These are phyloP conservation scores for Sebastolobus alascanus DNA, from an alignment of 2,797 vertebrate genomes.

Conservation along the genomic window DNA sequence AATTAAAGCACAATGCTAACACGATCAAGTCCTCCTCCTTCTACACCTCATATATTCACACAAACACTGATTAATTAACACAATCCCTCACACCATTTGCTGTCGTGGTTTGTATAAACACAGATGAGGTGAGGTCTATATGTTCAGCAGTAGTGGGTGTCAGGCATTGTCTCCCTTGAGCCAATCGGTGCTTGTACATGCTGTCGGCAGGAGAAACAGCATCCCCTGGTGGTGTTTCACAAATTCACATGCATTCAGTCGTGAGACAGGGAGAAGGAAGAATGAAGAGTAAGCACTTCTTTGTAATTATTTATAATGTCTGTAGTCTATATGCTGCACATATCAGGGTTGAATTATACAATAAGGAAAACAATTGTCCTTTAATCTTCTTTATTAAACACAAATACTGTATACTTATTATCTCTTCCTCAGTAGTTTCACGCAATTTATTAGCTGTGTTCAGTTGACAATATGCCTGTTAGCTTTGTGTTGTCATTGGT, in stretches of 20 bases:
- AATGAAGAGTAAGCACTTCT: not conserved
- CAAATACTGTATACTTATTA: not conserved
- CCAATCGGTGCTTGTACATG: slow-evolving; percentile 1
- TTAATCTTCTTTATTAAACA: not conserved
- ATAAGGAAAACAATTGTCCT: not conserved
- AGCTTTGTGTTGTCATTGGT: not conserved
- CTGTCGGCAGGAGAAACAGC: slow-evolving; percentile 40
- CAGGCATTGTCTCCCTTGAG: not conserved
- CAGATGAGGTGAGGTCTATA: slow-evolving; percentile 36
- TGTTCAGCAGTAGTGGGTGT: slow-evolving; percentile 36
- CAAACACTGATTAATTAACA: slow-evolving; percentile 44
- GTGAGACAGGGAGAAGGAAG: not conserved
- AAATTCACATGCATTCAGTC: not conserved
- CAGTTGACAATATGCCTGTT: not conserved
- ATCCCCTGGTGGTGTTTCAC: slow-evolving; percentile 52
- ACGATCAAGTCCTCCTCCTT: slow-evolving; percentile 5
- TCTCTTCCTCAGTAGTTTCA: not conserved
- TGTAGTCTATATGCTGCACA: not conserved
- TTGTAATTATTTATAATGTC: not conserved
- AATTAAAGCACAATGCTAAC: slow-evolving; percentile 25
- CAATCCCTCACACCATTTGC: slow-evolving; percentile 30
- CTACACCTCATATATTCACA: slow-evolving; percentile 24
- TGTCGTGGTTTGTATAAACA: slow-evolving; percentile 43
- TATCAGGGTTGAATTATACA: not conserved
- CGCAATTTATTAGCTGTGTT: not conserved